Evolutionary conservation across 35 echinoderm and acorn worm species (phyloP).

Genomic region (Nesometra sesokonis): DNA sequence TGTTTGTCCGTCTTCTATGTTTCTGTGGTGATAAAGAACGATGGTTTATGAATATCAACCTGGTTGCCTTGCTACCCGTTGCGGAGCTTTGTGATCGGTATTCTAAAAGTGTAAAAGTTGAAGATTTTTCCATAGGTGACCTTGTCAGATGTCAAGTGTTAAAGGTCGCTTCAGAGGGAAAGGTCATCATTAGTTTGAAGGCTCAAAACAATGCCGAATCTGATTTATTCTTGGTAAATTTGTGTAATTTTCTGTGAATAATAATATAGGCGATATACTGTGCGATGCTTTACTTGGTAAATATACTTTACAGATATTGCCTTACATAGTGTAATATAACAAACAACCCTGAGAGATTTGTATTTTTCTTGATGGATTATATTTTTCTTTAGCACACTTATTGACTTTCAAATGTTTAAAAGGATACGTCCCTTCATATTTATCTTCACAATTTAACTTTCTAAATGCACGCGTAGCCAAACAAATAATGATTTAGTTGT

Average conservation of each 20-base stretch:
- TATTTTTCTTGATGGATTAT: too few relatives aligned
- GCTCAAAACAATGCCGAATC: constrained; percentile 10
- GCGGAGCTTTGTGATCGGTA: constrained; percentile 64
- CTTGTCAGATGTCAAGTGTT: constrained; percentile 52
- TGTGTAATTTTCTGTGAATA: not conserved
- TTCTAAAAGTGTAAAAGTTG: constrained; percentile 46
- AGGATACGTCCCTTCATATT: too few relatives aligned
- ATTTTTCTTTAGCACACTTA: too few relatives aligned
- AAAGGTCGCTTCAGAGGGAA: constrained; percentile 63
- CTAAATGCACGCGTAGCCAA: too few relatives aligned
- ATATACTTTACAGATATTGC: too few relatives aligned
- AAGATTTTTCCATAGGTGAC: constrained; percentile 47
- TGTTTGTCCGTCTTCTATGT: constrained; percentile 60
- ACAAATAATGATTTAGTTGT: too few relatives aligned
- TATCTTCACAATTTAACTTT: too few relatives aligned
- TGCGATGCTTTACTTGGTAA: not conserved
- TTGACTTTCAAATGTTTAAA: too few relatives aligned
- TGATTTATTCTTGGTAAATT: constrained; percentile 51
- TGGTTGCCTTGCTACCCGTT: constrained; percentile 58
- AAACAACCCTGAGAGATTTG: too few relatives aligned
- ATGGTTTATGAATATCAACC: constrained; percentile 41
- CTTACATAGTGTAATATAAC: too few relatives aligned
- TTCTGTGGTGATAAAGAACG: constrained; percentile 42
- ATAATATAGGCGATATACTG: not conserved
- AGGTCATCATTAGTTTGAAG: constrained; percentile 69